Evolutionary conservation across 2,797 vertebrate genomes (phyloP).

Genomic region (Cetoscarus ocellatus): DNA sequence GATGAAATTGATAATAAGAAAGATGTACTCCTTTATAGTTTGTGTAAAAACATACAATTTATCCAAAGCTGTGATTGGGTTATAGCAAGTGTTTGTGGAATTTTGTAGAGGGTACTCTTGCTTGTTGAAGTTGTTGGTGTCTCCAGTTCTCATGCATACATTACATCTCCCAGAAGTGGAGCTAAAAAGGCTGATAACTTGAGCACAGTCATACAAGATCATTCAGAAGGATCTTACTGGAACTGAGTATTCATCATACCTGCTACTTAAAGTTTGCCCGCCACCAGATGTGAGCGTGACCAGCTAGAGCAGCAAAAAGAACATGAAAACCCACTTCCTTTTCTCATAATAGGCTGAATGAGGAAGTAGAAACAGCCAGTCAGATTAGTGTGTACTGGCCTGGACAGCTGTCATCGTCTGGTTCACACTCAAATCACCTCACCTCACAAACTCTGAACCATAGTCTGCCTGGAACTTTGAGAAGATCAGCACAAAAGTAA

Average conservation of each 20-base stretch:
- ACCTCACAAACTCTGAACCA: not conserved
- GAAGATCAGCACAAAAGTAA: conserved; percentile 54
- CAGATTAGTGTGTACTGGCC: conserved; percentile 4
- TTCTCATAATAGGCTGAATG: conserved; percentile 61
- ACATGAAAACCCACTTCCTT: conserved; percentile 67
- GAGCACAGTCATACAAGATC: not conserved
- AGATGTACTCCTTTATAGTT: not conserved
- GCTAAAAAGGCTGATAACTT: not conserved
- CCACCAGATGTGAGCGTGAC: conserved; percentile 30
- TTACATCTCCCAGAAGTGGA: not conserved
- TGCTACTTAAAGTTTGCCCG: not conserved
- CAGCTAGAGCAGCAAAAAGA: conserved; percentile 2
- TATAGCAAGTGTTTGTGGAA: not conserved
- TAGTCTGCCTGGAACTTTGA: conserved; percentile 9
- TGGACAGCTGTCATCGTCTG: conserved; percentile 8
- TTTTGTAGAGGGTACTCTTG: too few relatives aligned
- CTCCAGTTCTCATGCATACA: not conserved
- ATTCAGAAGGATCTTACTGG: not conserved
- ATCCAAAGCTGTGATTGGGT: not conserved
- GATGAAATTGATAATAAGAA: not conserved
- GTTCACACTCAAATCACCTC: not conserved
- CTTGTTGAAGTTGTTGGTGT: too few relatives aligned
- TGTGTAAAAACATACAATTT: too few relatives aligned
- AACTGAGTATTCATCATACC: not conserved
- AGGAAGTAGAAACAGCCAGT: conserved; percentile 68